Percentiles rank a stretch among this genome's conserved stretches.
These are phyloP conservation scores for Acanthaster planci DNA, from an alignment of 35 echinoderm and acorn worm genomes.

Conservation along the genomic window DNA sequence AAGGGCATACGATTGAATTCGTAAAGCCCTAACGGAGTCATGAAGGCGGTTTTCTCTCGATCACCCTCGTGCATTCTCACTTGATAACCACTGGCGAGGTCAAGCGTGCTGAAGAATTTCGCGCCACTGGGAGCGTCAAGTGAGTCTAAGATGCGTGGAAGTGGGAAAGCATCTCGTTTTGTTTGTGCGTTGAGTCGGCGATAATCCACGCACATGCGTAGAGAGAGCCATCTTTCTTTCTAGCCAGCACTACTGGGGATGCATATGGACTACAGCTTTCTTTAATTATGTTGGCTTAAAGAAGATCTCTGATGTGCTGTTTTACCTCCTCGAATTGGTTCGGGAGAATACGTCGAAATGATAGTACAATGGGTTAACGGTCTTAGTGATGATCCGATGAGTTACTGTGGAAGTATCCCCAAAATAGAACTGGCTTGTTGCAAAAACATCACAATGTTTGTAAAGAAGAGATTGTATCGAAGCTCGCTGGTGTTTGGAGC, in stretches of 20 bases:
- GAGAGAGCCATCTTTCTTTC: conserved; percentile 49
- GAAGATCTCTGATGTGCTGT: conserved; percentile 44
- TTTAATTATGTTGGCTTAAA: conserved; percentile 31
- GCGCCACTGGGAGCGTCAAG: conserved; percentile 41
- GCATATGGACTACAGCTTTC: conserved; percentile 60
- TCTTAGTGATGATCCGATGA: conserved; percentile 41
- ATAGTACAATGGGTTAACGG: not conserved
- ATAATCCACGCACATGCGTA: conserved; percentile 54
- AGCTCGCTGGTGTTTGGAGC: too few species aligned
- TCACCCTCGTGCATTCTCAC: conserved; percentile 33
- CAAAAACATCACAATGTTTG: too few species aligned
- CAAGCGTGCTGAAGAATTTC: conserved; percentile 47
- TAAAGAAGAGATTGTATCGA: too few species aligned
- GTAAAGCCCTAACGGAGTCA: conserved; percentile 21
- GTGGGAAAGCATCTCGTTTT: conserved; percentile 34
- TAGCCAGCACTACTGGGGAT: conserved; percentile 56
- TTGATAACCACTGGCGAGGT: conserved; percentile 40
- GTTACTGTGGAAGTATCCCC: conserved; percentile 27
- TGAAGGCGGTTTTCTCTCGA: conserved; percentile 43
- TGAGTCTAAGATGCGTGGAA: conserved; percentile 43
- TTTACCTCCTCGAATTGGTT: conserved; percentile 55
- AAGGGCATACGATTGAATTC: conserved; percentile 45
- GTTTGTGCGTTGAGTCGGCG: conserved; percentile 29
- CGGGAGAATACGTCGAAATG: conserved; percentile 48
- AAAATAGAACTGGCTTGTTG: too few species aligned